These are phyloP conservation scores for Pelobates cultripes DNA, from an alignment of 2,797 vertebrate genomes.

Conservation along the genomic window DNA sequence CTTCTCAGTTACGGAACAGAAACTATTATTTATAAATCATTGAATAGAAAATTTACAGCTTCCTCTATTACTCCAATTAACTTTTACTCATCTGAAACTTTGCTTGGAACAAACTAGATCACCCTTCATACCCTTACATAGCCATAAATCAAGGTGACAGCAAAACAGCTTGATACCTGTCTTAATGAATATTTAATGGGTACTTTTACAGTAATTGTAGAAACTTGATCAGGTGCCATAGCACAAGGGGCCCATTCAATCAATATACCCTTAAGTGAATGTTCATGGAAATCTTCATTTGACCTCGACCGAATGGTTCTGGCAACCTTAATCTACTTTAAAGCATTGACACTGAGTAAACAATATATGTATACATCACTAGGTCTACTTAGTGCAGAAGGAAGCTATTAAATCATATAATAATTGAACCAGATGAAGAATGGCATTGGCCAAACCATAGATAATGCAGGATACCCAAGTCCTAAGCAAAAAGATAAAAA, in stretches of 20 bases:
- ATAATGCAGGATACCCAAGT: too few species aligned
- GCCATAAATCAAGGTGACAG: slow-evolving; percentile 47
- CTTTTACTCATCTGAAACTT: slow-evolving; percentile 53
- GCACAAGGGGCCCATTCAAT: slow-evolving; percentile 33
- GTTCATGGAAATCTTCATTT: slow-evolving; percentile 33
- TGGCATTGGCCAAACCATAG: too few species aligned
- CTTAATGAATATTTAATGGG: slow-evolving; percentile 49
- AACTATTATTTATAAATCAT: slow-evolving; percentile 46
- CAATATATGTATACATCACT: neutral
- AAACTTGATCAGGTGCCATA: slow-evolving; percentile 51
- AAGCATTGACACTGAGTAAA: neutral
- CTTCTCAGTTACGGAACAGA: slow-evolving; percentile 28
- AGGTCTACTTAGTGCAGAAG: too few species aligned
- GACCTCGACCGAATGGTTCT: slow-evolving; percentile 27
- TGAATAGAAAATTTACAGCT: slow-evolving; percentile 45
- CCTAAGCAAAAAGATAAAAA: too few species aligned
- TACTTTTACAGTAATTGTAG: slow-evolving; percentile 51
- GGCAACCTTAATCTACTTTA: neutral
- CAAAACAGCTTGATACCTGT: slow-evolving; percentile 9
- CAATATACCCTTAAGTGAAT: slow-evolving; percentile 36
- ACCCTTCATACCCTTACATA: slow-evolving; percentile 28
- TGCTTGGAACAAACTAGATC: slow-evolving; percentile 54
- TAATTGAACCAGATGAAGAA: too few species aligned
- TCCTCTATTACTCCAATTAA: slow-evolving; percentile 45
- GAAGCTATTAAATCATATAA: too few species aligned